A percentile compares a stretch with the other conserved stretches of the same genome.
Evolutionary conservation across 1,140 invertebrate genomes (phyloP).

Genomic region (Zaprionus inermis): DNA sequence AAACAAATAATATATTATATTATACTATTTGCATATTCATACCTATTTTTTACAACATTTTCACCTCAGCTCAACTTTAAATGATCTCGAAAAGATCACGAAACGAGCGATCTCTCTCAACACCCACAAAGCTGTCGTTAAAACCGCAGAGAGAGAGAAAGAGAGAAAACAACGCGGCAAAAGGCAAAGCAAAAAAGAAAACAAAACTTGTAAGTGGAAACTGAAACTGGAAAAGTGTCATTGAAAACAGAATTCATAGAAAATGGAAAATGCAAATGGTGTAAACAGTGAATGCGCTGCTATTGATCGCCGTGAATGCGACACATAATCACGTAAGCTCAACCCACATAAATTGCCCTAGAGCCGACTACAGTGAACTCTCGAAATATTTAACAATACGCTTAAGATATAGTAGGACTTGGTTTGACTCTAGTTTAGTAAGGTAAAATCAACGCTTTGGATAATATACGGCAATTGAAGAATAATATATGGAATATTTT

Average conservation of each 20-base stretch:
- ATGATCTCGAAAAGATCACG: background rate
- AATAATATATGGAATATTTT: too few relatives aligned
- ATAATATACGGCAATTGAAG: too few relatives aligned
- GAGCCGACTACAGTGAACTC: background rate
- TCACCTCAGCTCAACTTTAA: background rate
- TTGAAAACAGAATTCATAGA: conserved; percentile 35
- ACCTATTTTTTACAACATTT: background rate
- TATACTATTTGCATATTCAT: background rate
- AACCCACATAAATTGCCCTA: conserved; percentile 30
- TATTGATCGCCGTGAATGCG: conserved; percentile 46
- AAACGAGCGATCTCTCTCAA: conserved; percentile 1
- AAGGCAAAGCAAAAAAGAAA: conserved; percentile 1
- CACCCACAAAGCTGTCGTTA: conserved; percentile 23
- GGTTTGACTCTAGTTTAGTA: too few relatives aligned
- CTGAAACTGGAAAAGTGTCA: conserved; percentile 55
- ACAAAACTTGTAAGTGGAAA: conserved; percentile 26
- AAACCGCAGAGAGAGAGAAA: conserved; percentile 15
- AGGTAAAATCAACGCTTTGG: too few relatives aligned
- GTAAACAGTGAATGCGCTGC: conserved; percentile 14
- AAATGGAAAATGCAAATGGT: conserved; percentile 39
- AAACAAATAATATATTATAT: background rate
- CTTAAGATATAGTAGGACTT: too few relatives aligned
- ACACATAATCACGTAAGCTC: conserved; percentile 46
- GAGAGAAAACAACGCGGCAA: background rate
- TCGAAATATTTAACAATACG: background rate